Percentiles rank a stretch among this genome's conserved stretches.
These are phyloP conservation scores for Chaenocephalus aceratus DNA, from an alignment of 2,113 vertebrate species.

Conservation along the genomic window DNA sequence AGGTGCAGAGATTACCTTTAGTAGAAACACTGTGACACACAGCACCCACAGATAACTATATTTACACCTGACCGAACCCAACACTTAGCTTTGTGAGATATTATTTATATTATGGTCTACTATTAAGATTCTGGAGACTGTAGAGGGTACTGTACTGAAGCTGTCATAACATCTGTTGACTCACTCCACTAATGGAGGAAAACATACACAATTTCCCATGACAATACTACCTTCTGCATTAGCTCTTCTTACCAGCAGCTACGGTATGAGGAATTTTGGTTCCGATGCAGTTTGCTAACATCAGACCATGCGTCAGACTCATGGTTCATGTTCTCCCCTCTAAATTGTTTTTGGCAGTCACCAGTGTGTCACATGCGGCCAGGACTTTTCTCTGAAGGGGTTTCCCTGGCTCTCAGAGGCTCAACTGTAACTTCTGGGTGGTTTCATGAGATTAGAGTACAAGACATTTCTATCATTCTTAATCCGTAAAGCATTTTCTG, in stretches of 20 bases:
- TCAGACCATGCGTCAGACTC: too few relatives aligned
- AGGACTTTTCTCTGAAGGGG: constrained; percentile 8
- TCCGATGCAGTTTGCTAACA: not conserved
- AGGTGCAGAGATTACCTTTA: constrained; percentile 11
- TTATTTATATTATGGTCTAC: constrained; percentile 16
- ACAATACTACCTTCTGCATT: not conserved
- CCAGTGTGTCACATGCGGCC: constrained; percentile 37
- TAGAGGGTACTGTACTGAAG: constrained; percentile 9
- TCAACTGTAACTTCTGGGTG: constrained; percentile 31
- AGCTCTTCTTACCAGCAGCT: constrained; percentile 15
- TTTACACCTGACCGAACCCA: constrained; percentile 31
- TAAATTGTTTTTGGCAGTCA: constrained; percentile 43
- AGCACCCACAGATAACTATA: constrained; percentile 32
- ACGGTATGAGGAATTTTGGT: not conserved
- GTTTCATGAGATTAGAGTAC: constrained; percentile 37
- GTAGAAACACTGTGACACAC: not conserved
- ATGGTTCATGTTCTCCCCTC: constrained; percentile 15
- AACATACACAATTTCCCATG: constrained; percentile 11
- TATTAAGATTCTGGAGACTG: constrained; percentile 32
- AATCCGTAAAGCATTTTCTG: constrained; percentile 35
- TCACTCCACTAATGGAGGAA: not conserved
- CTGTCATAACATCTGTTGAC: constrained; percentile 11
- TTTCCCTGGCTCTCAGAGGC: constrained; percentile 33
- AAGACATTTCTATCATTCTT: constrained; percentile 6
- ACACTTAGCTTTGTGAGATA: constrained; percentile 35